Evolutionary conservation across 1,140 invertebrate species (phyloP), one percentile per base, ranked within the genome.

Genomic region (Hycleus cichorii): DNA sequence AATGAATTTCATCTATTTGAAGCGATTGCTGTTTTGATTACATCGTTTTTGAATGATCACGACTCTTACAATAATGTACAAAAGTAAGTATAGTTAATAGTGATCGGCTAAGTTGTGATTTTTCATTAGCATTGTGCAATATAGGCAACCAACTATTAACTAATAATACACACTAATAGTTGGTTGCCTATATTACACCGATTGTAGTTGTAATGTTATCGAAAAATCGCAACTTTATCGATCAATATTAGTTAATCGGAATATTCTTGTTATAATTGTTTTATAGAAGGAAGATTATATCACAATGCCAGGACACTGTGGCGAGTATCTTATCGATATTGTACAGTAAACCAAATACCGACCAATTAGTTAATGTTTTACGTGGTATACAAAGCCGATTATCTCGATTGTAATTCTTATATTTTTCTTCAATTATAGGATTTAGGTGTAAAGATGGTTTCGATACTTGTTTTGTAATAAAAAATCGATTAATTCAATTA

Each of bases 1-100:
- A 87, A 89, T 67, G 87, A 90, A 74, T 84, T 85, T 72, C 87
- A 90, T 75, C 75, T 88, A 32, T 84, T 86, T 50, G 80, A 83
- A 72, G 85, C 82, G 0, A 83, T 84, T 26, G 81, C 83, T 39
- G 78, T 79, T 65, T 75, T 89, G 64, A 80, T 89, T 49, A 80
- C 79, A 44, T 76, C 79, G 42, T 81, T 88, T 58, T 78, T 82
- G 45, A 69, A 72, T 24, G 79, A 81, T 67, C 69, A 76, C 59
- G 73, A 80, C 71, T 62, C 76, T 62, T 74, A 75, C 59, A 75
- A 77, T 64, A 74, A 75, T 67, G 71, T 78, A 65, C 66, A 80
- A 70, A 79, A 79, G 83, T 76, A 75, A 74, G 56, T 56, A 27
- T 48, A 3, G 54, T 57, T 42, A 25, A 59, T 53, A 55, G 47